These are phyloP conservation scores for Stegophylla sp. DNA, from an alignment of 2,888 invertebrate species.

Conservation along the genomic window DNA sequence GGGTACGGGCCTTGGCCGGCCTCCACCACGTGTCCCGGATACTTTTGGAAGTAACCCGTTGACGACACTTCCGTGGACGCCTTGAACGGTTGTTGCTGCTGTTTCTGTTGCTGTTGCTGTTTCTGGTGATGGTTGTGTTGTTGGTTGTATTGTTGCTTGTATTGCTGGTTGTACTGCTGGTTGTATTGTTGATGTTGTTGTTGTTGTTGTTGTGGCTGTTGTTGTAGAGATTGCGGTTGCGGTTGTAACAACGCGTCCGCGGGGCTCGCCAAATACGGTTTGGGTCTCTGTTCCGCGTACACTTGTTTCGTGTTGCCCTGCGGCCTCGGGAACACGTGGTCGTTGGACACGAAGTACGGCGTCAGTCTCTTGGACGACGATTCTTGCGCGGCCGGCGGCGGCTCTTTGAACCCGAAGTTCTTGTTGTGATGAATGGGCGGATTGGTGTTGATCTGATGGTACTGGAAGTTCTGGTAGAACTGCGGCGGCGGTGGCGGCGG, in stretches of 20 bases:
- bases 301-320: conserved; percentile 39
- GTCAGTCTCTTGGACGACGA: conserved; percentile 5
- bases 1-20: conserved; percentile 61
- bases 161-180: conserved; percentile 61
- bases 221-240: conserved; percentile 21
- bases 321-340: conserved; percentile 31
- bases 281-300: conserved; percentile 39
- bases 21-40: conserved; percentile 56
- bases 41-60: conserved; percentile 29
- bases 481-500: conserved; percentile 63
- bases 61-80: neutral
- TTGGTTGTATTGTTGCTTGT: conserved; percentile 62
- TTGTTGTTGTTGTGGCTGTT: conserved; percentile 47
- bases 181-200: conserved; percentile 61
- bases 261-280: conserved; percentile 23
- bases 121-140: conserved; percentile 58
- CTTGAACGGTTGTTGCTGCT: conserved; percentile 5
- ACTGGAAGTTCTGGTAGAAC: conserved; percentile 36
- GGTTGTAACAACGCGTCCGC: neutral
- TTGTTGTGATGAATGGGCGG: neutral
- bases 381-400: neutral
- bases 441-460: conserved; percentile 12
- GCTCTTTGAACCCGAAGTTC: conserved; percentile 28
- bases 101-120: conserved; percentile 7
- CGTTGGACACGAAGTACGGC: conserved; percentile 30